Conservation (phyloP, 1,140 invertebrate genomes). For the Temnothorax curvispinosus region DNA sequence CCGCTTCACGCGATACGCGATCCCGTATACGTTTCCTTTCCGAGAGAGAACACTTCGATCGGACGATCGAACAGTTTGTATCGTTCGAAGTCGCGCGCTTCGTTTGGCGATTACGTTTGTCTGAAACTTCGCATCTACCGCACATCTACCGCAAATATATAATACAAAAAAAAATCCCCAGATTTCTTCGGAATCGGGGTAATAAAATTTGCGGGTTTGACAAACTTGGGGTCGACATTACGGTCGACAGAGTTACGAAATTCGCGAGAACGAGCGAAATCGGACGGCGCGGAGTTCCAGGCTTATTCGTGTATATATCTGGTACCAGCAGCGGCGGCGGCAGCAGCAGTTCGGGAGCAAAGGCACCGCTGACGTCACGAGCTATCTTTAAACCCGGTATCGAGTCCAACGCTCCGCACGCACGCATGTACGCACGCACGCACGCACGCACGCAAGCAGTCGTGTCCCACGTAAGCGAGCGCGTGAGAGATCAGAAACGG, state of each 20-base stretch:
- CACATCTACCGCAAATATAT: neutral
- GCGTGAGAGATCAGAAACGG: slow-evolving; percentile 74
- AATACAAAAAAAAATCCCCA: neutral
- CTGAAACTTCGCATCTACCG: neutral
- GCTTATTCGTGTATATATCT: slow-evolving; percentile 12
- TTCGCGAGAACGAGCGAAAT: slow-evolving; percentile 6
- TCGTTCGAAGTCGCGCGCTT: neutral
- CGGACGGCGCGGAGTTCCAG: slow-evolving; percentile 30
- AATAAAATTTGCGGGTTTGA: neutral
- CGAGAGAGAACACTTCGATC: neutral
- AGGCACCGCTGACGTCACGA: slow-evolving; percentile 73
- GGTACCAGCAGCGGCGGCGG: slow-evolving; percentile 1
- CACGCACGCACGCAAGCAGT: slow-evolving; percentile 14
- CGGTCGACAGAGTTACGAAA: slow-evolving; percentile 33
- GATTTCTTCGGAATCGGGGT: neutral
- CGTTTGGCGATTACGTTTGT: neutral
- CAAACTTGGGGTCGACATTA: neutral
- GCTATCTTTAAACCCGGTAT: slow-evolving; percentile 77
- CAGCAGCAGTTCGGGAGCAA: slow-evolving; percentile 55
- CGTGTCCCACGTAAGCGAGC: slow-evolving; percentile 18
- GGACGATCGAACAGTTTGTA: neutral
- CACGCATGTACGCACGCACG: slow-evolving; percentile 41
- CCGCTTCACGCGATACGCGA: neutral
- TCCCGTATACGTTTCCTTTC: neutral
- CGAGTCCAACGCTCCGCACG: slow-evolving; percentile 42